Evolutionary conservation across 2,888 invertebrate genomes (phyloP).

Genomic region (Epirrhoe alternata): DNA sequence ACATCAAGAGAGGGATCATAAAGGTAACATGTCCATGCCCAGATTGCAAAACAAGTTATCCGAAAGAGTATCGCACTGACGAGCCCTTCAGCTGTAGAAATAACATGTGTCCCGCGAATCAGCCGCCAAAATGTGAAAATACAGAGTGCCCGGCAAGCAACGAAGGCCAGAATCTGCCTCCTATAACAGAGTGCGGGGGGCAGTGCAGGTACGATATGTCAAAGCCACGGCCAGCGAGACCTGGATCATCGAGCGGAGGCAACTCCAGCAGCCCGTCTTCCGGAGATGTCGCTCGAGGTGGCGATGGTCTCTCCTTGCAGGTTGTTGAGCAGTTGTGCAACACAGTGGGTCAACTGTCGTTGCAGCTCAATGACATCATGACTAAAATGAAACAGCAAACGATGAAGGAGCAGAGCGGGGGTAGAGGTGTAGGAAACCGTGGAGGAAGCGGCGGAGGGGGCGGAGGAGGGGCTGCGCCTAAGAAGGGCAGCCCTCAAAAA

Average conservation of each 20-base stretch:
- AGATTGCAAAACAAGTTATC: slow-evolving; percentile 61
- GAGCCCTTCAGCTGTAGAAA: slow-evolving; percentile 63
- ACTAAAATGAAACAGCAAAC: slow-evolving; percentile 48
- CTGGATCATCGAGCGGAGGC: slow-evolving; percentile 41
- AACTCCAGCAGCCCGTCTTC: slow-evolving; percentile 5
- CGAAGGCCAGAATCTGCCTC: slow-evolving; percentile 41
- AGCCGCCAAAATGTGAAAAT: slow-evolving; percentile 57
- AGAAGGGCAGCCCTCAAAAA: slow-evolving; percentile 35
- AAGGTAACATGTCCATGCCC: slow-evolving; percentile 75
- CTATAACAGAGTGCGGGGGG: slow-evolving; percentile 52
- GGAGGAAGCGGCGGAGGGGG: neutral
- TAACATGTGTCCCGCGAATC: slow-evolving; percentile 62
- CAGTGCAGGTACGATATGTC: slow-evolving; percentile 48
- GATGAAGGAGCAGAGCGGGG: slow-evolving; percentile 18
- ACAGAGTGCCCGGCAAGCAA: slow-evolving; percentile 46
- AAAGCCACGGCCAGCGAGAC: neutral
- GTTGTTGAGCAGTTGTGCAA: slow-evolving; percentile 58
- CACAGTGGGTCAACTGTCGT: slow-evolving; percentile 55
- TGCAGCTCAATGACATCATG: slow-evolving; percentile 56
- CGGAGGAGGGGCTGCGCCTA: neutral
- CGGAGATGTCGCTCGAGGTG: slow-evolving; percentile 27
- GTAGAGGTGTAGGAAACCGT: slow-evolving; percentile 5
- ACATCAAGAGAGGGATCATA: slow-evolving; percentile 68
- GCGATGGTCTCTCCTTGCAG: slow-evolving; percentile 12
- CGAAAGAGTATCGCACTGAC: slow-evolving; percentile 61